Percentiles rank a stretch among this genome's conserved stretches.
Evolutionary conservation across 2,113 vertebrate genomes (phyloP).

Genomic region (Lampris megalopsis): DNA sequence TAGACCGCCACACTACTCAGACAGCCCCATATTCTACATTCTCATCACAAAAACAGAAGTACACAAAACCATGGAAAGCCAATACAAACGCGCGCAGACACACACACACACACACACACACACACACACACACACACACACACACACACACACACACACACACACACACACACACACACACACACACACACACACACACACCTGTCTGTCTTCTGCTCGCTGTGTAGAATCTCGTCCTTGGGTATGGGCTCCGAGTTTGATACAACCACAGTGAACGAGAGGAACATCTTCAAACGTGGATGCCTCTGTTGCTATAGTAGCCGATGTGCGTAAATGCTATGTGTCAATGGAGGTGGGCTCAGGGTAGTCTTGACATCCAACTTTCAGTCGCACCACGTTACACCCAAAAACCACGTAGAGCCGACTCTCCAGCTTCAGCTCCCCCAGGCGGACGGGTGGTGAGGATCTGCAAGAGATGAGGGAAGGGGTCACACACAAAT

Average conservation of each 20-base stretch:
- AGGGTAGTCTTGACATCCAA: conserved; percentile 5
- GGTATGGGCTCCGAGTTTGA: conserved; percentile 25
- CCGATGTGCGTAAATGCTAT: conserved; percentile 4
- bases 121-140: not conserved
- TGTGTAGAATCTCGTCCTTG: conserved; percentile 26
- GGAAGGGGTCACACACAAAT: not conserved
- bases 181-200: conserved; percentile 37
- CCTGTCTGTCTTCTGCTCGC: conserved; percentile 13
- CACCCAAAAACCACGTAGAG: no score
- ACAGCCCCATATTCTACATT: not conserved
- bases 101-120: not conserved
- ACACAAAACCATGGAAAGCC: no score
- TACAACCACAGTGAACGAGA: conserved; percentile 43
- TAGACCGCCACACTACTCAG: no score
- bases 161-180: conserved; percentile 33
- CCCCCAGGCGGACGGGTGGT: not conserved
- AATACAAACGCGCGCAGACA: not conserved
- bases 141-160: conserved; percentile 29
- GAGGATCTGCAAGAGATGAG: not conserved
- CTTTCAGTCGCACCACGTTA: not conserved
- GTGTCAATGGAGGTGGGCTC: not conserved
- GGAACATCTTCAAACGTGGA: conserved; percentile 44
- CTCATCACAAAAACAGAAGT: conserved; percentile 1
- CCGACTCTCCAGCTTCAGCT: not conserved
- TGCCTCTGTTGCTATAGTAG: conserved; percentile 67